phyloP scores from a whole-genome alignment of 1,140 invertebrate species.

The Lethocerus indicus region DNA sequence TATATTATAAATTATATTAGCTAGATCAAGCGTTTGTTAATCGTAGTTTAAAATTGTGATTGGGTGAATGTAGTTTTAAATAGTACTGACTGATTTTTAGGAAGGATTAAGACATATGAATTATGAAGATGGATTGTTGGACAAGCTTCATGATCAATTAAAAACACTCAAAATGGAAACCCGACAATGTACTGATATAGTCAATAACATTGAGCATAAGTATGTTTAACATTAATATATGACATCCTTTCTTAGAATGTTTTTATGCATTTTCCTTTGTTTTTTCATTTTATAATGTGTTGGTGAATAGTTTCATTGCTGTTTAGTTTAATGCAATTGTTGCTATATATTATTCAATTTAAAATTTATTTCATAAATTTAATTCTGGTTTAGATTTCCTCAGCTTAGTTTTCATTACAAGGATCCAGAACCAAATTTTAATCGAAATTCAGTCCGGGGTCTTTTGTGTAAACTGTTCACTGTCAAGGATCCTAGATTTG shows the following conservation, averaged over 20 bases:
- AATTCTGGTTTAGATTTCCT: slow-evolving; percentile 33
- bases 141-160: slow-evolving; percentile 32
- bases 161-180: background rate
- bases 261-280: no score
- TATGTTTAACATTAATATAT: background rate
- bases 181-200: background rate
- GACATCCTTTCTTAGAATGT: no score
- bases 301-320: background rate
- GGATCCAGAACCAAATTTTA: slow-evolving; percentile 62
- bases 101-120: slow-evolving; percentile 37
- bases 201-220: background rate
- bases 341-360: background rate
- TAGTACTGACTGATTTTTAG: no score
- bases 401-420: slow-evolving; percentile 54
- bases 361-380: background rate
- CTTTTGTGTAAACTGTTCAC: slow-evolving; percentile 57
- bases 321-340: background rate
- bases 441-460: slow-evolving; percentile 57
- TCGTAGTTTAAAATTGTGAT: no score
- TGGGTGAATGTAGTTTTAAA: no score
- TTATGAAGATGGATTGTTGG: slow-evolving; percentile 47
- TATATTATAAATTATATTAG: no score
- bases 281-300: background rate
- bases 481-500: slow-evolving; percentile 50
- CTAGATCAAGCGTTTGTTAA: no score